Evolutionary conservation across 2,888 invertebrate species (phyloP).

Genomic region (Oscheius sp.): DNA sequence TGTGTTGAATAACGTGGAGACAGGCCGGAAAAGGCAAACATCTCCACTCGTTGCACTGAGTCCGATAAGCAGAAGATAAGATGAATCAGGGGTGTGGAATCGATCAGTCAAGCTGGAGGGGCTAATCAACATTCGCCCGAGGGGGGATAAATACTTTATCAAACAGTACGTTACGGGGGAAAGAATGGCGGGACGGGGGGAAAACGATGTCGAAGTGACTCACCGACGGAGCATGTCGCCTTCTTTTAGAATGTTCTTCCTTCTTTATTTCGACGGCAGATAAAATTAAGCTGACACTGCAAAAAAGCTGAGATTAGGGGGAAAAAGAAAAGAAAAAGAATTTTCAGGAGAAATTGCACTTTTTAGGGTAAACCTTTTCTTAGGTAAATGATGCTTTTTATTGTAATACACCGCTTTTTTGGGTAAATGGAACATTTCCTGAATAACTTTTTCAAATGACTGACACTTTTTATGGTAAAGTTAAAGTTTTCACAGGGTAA

Average conservation of each 20-base stretch:
- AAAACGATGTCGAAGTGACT: background rate
- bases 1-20: slow-evolving; percentile 35
- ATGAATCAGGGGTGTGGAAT: slow-evolving; percentile 9
- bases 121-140: background rate
- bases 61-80: slow-evolving; percentile 17
- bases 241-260: background rate
- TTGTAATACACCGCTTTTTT: no score
- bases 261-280: background rate
- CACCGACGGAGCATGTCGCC: slow-evolving; percentile 17
- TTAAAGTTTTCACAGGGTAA: no score
- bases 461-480: no score
- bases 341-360: no score
- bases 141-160: no score
- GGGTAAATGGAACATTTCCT: no score
- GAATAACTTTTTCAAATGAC: no score
- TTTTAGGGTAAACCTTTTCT: no score
- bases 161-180: background rate
- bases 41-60: background rate
- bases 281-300: background rate
- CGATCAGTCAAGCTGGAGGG: slow-evolving; percentile 12
- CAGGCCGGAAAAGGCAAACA: slow-evolving; percentile 34
- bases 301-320: background rate
- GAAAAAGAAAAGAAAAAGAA: background rate
- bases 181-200: background rate
- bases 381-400: no score